Conservation (phyloP, 1,140 invertebrate species). For the Diplogasteroides magnus region DNA sequence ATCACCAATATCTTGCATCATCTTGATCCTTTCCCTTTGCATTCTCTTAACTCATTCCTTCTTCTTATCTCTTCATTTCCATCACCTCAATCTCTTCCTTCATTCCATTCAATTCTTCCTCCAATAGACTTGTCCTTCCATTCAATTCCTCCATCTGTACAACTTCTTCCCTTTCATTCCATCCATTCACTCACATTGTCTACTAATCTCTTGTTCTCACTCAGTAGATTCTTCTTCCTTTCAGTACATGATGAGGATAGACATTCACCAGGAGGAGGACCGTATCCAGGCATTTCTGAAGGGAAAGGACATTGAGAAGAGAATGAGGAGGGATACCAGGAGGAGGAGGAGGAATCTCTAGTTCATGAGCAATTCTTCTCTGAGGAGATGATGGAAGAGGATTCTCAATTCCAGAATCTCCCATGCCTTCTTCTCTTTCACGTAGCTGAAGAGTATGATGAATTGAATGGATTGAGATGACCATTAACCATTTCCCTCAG, state of each 20-base stretch:
- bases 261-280: conserved; percentile 31
- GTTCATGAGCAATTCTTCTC: too few species aligned
- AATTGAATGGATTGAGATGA: conserved; percentile 7
- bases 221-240: conserved; percentile 29
- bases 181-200: conserved; percentile 25
- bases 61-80: conserved; percentile 15
- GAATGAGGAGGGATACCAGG: too few species aligned
- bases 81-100: conserved; percentile 21
- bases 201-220: conserved; percentile 41
- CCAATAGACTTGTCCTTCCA: conserved; percentile 34
- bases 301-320: too few species aligned
- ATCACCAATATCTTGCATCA: conserved; percentile 8
- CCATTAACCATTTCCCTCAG: conserved; percentile 16
- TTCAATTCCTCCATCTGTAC: conserved; percentile 34
- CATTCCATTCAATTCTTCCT: conserved; percentile 34
- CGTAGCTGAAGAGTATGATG: neutral
- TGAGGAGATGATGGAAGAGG: neutral
- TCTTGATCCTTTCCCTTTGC: neutral
- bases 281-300: too few species aligned
- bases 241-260: conserved; percentile 31
- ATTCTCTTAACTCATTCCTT: conserved; percentile 9
- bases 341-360: neutral
- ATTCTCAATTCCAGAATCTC: conserved; percentile 2
- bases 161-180: neutral
- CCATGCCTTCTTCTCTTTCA: neutral